A percentile compares a stretch with the other conserved stretches of the same genome.
Conservation (phyloP, 2,797 vertebrate species). For the Tinamus major region DNA sequence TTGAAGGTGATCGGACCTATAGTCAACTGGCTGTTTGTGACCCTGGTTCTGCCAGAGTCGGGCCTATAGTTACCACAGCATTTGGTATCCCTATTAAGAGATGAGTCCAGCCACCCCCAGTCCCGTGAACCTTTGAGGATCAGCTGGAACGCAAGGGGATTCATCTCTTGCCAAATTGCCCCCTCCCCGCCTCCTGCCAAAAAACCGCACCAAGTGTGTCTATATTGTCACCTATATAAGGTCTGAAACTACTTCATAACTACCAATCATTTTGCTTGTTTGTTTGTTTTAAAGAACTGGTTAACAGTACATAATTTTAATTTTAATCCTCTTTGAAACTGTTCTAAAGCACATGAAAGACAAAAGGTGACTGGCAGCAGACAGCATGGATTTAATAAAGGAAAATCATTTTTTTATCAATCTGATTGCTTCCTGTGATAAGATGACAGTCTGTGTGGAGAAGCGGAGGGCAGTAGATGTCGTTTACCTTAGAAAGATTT, state of each 20-base stretch:
- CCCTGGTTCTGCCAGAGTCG: no score
- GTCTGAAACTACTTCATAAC: not conserved
- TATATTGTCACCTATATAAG: not conserved
- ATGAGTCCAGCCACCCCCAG: no score
- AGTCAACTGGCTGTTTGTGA: no score
- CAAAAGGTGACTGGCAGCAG: not conserved
- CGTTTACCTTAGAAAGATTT: not conserved
- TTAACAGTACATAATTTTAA: not conserved
- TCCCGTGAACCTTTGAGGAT: no score
- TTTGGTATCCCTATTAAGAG: no score
- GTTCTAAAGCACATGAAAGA: not conserved
- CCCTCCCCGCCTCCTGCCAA: no score
- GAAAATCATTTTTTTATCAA: not conserved
- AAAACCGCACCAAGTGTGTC: no score
- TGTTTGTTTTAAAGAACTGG: not conserved
- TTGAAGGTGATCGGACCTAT: no score
- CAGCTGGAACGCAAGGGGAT: no score
- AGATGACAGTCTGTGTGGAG: not conserved
- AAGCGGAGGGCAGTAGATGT: not conserved
- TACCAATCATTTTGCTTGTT: not conserved
- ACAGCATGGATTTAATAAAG: not conserved
- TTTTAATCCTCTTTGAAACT: not conserved
- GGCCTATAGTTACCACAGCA: no score
- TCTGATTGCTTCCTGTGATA: not conserved
- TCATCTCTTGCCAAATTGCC: no score